Conservation (phyloP, 2,797 vertebrate genomes). For the Nyctalus aviator region DNA sequence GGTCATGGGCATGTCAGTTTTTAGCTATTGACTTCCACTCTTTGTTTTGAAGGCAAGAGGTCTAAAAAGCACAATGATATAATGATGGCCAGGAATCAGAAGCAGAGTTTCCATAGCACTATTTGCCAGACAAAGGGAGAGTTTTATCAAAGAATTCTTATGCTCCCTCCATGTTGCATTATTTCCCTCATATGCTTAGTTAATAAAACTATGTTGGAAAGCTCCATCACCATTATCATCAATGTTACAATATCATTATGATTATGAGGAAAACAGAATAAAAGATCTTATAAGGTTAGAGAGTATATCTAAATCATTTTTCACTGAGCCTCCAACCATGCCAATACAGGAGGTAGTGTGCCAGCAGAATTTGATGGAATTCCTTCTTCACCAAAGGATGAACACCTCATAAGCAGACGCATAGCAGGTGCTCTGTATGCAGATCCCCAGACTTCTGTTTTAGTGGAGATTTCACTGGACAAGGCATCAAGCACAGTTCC, state of each 20-base stretch:
- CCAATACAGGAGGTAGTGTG: not conserved
- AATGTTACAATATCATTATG: not conserved
- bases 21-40: not conserved
- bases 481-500: not conserved
- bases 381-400: not conserved
- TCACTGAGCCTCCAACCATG: not conserved
- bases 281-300: not conserved
- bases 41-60: conserved; percentile 24
- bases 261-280: conserved; percentile 27
- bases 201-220: conserved; percentile 19
- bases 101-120: not conserved
- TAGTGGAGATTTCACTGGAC: not conserved
- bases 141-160: not conserved
- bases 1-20: not conserved
- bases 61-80: not conserved
- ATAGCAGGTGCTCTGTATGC: too few relatives aligned
- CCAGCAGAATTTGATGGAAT: not conserved
- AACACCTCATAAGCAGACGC: not conserved
- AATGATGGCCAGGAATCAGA: not conserved
- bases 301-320: not conserved
- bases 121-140: conserved; percentile 36
- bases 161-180: not conserved
- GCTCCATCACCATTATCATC: not conserved
- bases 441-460: not conserved
- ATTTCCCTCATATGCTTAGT: conserved; percentile 19